Evolutionary conservation across 2,113 vertebrate genomes (phyloP).

Genomic region (Phalacrocorax aristotelis): DNA sequence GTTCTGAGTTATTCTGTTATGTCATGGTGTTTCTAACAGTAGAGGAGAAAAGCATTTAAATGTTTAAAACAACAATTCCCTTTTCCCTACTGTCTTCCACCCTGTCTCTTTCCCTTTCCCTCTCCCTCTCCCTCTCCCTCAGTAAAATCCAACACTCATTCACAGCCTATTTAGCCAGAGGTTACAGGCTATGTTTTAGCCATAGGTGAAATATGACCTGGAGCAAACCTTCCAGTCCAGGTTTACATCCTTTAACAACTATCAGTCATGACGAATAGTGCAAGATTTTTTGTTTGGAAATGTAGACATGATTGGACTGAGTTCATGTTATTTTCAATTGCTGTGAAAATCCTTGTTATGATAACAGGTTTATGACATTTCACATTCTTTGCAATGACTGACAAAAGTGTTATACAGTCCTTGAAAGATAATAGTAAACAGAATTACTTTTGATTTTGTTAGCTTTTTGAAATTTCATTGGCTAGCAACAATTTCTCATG

Average conservation of each 20-base stretch:
- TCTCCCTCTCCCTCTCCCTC: not conserved
- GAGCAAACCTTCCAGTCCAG: not conserved
- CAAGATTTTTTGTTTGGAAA: not conserved
- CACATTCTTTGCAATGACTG: not conserved
- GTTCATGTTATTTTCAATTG: not conserved
- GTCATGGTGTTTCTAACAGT: not conserved
- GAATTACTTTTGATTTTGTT: conserved; percentile 1
- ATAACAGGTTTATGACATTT: not conserved
- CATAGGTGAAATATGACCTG: not conserved
- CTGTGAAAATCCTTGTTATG: not conserved
- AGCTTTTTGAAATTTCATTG: conserved; percentile 5
- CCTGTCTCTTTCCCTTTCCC: not conserved
- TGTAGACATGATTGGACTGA: not conserved
- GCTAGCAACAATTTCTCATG: not conserved
- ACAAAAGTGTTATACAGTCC: not conserved
- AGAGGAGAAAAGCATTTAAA: not conserved
- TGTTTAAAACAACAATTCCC: not conserved
- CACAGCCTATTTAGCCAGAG: not conserved
- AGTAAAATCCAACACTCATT: not conserved
- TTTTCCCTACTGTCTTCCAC: not conserved
- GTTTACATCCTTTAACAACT: not conserved
- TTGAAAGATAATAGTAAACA: not conserved
- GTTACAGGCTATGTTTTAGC: not conserved
- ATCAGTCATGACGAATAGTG: not conserved
- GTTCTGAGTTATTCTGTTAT: not conserved